These are phyloP conservation scores for Geothlypis trichas DNA, from an alignment of 2,113 vertebrate species.

Conservation along the genomic window DNA sequence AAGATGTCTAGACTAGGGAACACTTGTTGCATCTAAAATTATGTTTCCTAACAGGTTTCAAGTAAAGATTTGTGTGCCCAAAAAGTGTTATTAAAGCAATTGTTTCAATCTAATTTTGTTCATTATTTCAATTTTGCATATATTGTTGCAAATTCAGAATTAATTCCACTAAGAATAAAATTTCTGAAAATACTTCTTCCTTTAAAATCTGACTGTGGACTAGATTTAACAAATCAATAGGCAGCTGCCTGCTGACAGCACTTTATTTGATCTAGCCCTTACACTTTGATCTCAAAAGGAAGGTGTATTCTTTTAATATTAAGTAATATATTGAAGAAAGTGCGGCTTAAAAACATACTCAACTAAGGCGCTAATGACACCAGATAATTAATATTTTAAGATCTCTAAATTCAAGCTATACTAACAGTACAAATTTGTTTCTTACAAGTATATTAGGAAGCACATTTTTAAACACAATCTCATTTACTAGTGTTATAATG, in stretches of 20 bases:
- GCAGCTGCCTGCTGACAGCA: background rate
- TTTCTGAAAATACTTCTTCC: background rate
- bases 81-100: background rate
- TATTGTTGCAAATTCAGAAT: background rate
- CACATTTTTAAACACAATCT: background rate
- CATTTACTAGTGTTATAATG: background rate
- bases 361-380: background rate
- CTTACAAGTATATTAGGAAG: background rate
- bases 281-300: background rate
- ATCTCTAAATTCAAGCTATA: background rate
- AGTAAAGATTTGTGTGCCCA: background rate
- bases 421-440: background rate
- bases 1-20: background rate
- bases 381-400: background rate
- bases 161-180: background rate
- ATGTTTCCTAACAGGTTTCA: background rate
- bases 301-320: background rate
- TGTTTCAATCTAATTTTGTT: background rate
- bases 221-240: background rate
- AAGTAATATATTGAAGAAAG: background rate
- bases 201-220: background rate
- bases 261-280: background rate
- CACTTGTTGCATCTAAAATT: background rate
- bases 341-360: background rate
- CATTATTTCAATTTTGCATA: background rate